Evolutionary conservation across 1,140 invertebrate species (phyloP).

Genomic region (Drosophila busckii): DNA sequence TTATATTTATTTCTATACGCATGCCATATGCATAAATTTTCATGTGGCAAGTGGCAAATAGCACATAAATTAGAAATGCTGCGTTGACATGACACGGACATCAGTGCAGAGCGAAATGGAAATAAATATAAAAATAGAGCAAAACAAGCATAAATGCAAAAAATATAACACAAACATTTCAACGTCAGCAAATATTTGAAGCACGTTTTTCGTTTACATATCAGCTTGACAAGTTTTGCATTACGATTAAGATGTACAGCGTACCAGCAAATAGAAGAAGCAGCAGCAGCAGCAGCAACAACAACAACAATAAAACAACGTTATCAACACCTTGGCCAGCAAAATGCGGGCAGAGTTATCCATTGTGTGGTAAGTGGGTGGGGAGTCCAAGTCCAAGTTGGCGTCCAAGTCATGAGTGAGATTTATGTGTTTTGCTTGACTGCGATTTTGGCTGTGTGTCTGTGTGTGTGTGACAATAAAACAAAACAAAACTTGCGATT

Average conservation of each 20-base stretch:
- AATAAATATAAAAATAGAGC: conserved; percentile 40
- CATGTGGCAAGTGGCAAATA: background rate
- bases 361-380: conserved; percentile 2
- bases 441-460: conserved; percentile 38
- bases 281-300: conserved; percentile 4
- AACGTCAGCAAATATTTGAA: conserved; percentile 70
- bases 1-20: background rate
- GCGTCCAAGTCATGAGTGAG: conserved; percentile 68
- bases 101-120: too few species aligned
- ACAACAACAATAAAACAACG: conserved; percentile 49
- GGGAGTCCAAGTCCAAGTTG: conserved; percentile 6
- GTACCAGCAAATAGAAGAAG: too few species aligned
- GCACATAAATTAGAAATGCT: conserved; percentile 38
- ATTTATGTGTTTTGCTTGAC: conserved; percentile 75
- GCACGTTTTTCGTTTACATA: conserved; percentile 75
- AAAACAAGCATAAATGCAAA: conserved; percentile 2
- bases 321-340: conserved; percentile 68
- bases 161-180: conserved; percentile 48
- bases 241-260: conserved; percentile 75
- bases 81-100: conserved; percentile 28
- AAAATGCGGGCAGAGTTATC: conserved; percentile 15
- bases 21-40: too few species aligned
- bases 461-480: conserved; percentile 59
- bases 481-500: conserved; percentile 73
- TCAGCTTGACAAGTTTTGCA: conserved; percentile 74